Conservation (phyloP, 2,113 vertebrate species). For the Phalacrocorax carbo region DNA sequence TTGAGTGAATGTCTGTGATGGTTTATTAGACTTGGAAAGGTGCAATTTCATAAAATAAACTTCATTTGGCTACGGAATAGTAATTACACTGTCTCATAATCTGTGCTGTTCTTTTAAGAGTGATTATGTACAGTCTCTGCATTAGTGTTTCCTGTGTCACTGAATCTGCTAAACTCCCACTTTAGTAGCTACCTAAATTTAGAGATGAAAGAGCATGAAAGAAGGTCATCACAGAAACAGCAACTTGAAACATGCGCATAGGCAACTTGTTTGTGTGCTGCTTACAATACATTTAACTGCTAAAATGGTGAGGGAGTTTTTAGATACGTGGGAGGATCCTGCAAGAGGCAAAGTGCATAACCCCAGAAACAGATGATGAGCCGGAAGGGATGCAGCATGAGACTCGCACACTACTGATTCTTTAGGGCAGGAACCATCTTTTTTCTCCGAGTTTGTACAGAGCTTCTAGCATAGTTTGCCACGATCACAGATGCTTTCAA, state of each 20-base stretch:
- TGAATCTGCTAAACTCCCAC: not conserved
- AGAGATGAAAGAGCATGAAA: conserved; percentile 13
- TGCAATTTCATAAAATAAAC: conserved; percentile 53
- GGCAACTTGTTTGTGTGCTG: not conserved
- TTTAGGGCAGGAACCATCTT: not conserved
- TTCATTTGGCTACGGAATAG: not conserved
- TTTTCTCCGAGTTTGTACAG: not conserved
- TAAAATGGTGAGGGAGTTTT: not conserved
- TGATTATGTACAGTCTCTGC: not conserved
- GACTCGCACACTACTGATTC: not conserved
- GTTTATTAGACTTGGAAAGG: conserved; percentile 27
- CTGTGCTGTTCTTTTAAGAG: conserved; percentile 4
- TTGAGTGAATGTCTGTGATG: conserved; percentile 15
- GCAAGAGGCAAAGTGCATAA: not conserved
- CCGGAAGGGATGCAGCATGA: not conserved
- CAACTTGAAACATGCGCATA: not conserved
- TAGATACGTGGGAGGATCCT: not conserved
- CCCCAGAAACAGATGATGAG: not conserved
- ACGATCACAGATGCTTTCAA: not conserved
- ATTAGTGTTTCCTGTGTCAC: not conserved
- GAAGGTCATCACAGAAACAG: not conserved
- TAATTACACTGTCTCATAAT: not conserved
- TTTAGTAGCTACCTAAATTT: conserved; percentile 32
- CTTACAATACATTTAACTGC: not conserved
- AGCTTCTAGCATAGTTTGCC: not conserved